Evolutionary conservation across 2,797 vertebrate species (phyloP), one percentile per base, ranked within the genome.

Genomic region (Labroides dimidiatus): DNA sequence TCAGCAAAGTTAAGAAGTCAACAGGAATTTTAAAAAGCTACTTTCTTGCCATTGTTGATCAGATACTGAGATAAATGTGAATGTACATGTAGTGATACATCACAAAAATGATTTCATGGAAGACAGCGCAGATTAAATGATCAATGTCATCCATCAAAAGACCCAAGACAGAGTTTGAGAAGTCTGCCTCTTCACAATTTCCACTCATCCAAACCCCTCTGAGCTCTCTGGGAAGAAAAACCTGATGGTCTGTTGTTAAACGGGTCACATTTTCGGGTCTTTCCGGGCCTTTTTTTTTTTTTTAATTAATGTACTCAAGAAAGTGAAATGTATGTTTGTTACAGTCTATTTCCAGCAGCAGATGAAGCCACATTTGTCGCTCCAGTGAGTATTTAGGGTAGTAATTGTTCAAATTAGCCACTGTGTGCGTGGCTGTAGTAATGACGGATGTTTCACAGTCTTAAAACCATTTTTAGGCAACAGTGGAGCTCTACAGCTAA

Each of bases 301-400:
- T 23, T 49, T 7, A 15, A 7, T 10, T 15, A 23, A 24, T 0
- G 19, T 49, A 39, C 45, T 49, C 20, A 48, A 20, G 21, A 10
- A 15, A 6, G 12, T 4, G 10, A 57, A 19, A 10, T 12, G 24
- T 30, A 16, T 19, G 9, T 19, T 30, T 58, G 23, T 10, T 20
- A 16, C 14, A 27, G 4, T 33, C 39, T 44, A 24, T 16, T 69
- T 59, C 27, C 6, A 27, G 27, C 1, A 0, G 21, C 4, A 14
- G 16, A 53, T 48, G 16, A 30, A 39, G 53, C 30, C n/a, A 54
- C 58, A 23, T 62, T 55, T 48, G 6, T 13, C 10, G 57, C 44
- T 58, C 42, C 12, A 45, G 16, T 21, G n/a, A 48, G 44, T 48
- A 51, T 51, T 51, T 42, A 1, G 10, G 36, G 54, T 43, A 62